These are phyloP conservation scores for Murina feae DNA, from an alignment of 2,113 vertebrate genomes.

Conservation along the genomic window DNA sequence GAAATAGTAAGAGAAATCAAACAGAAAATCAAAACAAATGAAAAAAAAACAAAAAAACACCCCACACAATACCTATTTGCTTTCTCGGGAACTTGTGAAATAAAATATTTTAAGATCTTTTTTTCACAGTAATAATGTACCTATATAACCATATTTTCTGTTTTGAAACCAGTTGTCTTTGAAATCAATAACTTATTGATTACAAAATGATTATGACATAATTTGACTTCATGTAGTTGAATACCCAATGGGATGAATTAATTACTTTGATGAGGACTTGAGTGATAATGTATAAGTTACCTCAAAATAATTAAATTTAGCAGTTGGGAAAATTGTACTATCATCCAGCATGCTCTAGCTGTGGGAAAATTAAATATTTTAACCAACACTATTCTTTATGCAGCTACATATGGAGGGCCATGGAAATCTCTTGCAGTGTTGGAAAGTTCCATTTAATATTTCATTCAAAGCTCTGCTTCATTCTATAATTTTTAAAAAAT, in stretches of 20 bases:
- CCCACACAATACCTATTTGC: neutral
- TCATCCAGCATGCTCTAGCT: neutral
- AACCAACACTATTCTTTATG: constrained; percentile 57
- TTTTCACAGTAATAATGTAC: constrained; percentile 38
- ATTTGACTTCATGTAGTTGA: constrained; percentile 5
- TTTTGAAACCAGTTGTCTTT: constrained; percentile 39
- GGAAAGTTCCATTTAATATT: constrained; percentile 54
- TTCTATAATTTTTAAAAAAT: constrained; percentile 45
- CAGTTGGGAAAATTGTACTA: constrained; percentile 22
- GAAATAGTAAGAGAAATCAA: neutral
- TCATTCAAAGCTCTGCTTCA: constrained; percentile 33
- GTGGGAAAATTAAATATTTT: constrained; percentile 71
- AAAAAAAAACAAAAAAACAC: neutral
- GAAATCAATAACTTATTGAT: constrained; percentile 32
- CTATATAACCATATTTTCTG: neutral
- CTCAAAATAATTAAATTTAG: constrained; percentile 68
- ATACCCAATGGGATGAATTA: constrained; percentile 23
- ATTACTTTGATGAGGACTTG: constrained; percentile 56
- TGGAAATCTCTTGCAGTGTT: constrained; percentile 51
- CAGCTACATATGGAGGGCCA: constrained; percentile 51
- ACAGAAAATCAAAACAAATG: neutral
- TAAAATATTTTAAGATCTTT: constrained; percentile 39
- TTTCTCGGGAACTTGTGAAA: constrained; percentile 25
- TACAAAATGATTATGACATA: constrained; percentile 38
- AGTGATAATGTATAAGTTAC: constrained; percentile 50